Conservation (phyloP, 2,113 vertebrate genomes). For the Daphoenositta chrysoptera region DNA sequence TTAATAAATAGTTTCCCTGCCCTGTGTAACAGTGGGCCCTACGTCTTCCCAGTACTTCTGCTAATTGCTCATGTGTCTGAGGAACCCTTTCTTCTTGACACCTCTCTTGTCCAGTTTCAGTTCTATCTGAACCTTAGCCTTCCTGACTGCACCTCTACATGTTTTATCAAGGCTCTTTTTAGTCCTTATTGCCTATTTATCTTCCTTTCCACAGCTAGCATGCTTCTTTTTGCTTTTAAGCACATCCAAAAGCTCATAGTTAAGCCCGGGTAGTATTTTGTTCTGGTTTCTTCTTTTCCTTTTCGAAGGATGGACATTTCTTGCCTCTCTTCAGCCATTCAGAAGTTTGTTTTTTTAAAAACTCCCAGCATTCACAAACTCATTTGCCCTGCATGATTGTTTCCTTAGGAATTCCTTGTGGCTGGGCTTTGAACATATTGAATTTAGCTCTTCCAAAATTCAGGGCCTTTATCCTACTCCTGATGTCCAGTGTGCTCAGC, state of each 20-base stretch:
- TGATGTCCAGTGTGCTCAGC: not conserved
- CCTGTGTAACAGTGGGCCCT: not conserved
- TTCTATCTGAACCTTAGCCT: not conserved
- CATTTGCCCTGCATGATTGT: fast-evolving
- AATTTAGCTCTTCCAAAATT: not conserved
- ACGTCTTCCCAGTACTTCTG: not conserved
- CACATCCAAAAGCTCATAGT: not conserved
- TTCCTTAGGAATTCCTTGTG: not conserved
- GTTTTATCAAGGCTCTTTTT: not conserved
- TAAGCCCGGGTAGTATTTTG: not conserved
- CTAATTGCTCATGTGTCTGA: not conserved
- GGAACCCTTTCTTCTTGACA: not conserved
- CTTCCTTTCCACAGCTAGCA: not conserved
- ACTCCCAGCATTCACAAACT: not conserved
- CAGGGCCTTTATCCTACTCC: not conserved
- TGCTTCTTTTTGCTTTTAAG: not conserved
- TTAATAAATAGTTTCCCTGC: not conserved
- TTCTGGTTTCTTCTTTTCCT: not conserved
- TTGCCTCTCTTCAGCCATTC: not conserved
- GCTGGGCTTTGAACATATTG: not conserved
- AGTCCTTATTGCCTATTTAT: not conserved
- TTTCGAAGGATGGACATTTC: not conserved
- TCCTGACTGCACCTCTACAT: not conserved
- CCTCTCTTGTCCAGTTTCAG: not conserved
- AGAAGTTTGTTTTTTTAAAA: not conserved